Evolutionary conservation across 1,140 invertebrate species (phyloP), one percentile per base, ranked within the genome.

Genomic region (Zaprionus ornatus): DNA sequence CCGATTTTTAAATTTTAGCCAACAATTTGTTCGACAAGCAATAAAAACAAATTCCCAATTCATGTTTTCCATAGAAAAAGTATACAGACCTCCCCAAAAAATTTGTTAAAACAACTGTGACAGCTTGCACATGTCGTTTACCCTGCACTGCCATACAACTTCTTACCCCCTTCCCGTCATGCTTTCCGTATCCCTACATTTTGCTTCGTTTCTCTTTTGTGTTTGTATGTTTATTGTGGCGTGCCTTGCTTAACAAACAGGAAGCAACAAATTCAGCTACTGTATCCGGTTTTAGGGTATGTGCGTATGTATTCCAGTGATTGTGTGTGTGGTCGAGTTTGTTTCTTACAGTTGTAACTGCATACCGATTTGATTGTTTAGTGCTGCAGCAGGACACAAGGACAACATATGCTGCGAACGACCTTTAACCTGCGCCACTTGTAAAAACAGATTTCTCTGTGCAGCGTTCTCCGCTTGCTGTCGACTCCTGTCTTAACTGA

Each of bases 31-130:
- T 48, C 15, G 42, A 50, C n/a, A n/a, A 68, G 40, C 55, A 23
- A 35, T 37, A 27, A 35, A 57, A 71, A 71, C 48, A 56, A 74
- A 54, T 75, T 71, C 57, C 32, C 42, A 62, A 66, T 57, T 32
- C 57, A 40, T 63, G 40, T 73, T 67, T 60, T 50, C n/a, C 32
- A 65, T 45, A 21, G 23, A 45, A 65, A 48, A 27, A 65, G 27
- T 57, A 17, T 35, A 56, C 66, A 61, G 56, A 75, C 42, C 73
- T 50, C 27, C 81, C 52, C 68, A 67, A 90, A 91, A 87, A 91
- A 91, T 91, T 91, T 91, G 88, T 91, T 91, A 91, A 91, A 91
- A 87, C 88, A 91, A 91, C 88, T 87, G 83, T 91, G 88, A 91
- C 88, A 91, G 87, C 88, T 91, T 84, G 88, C 88, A 91, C 87